These are phyloP conservation scores for Cynodonichthys magdalenae DNA, from an alignment of 2,797 vertebrate genomes.

Conservation along the genomic window DNA sequence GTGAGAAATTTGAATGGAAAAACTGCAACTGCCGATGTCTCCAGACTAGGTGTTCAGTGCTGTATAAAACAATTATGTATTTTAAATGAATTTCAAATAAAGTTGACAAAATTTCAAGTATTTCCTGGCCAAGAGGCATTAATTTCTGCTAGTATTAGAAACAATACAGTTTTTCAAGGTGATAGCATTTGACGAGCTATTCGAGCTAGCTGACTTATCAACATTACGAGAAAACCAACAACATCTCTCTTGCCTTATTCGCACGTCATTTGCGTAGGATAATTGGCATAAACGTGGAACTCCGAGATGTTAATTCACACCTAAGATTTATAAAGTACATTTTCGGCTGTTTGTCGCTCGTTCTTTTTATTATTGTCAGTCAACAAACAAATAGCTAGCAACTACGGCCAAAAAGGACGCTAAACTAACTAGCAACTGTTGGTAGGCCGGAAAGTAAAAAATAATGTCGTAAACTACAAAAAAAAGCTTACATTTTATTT, in stretches of 20 bases:
- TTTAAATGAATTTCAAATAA: not conserved
- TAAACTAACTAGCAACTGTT: conserved; percentile 66
- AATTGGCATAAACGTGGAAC: not conserved
- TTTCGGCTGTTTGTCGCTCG: not conserved
- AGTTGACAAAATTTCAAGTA: not conserved
- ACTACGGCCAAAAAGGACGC: conserved; percentile 66
- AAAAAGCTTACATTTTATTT: not conserved
- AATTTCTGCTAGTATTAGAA: not conserved
- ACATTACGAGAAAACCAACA: not conserved
- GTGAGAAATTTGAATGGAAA: not conserved
- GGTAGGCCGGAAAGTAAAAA: conserved; percentile 39
- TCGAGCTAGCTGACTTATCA: conserved; percentile 30
- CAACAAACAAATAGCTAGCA: conserved; percentile 58
- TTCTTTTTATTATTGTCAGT: too few species aligned
- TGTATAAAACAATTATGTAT: too few species aligned
- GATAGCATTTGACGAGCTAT: not conserved
- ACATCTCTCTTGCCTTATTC: conserved; percentile 42
- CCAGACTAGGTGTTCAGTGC: too few species aligned
- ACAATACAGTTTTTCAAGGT: too few species aligned
- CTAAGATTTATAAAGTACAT: conserved; percentile 4
- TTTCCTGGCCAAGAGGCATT: not conserved
- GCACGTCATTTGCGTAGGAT: not conserved
- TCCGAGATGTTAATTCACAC: not conserved
- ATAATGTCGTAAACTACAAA: conserved; percentile 49
- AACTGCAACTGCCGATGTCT: not conserved